phyloP scores from a whole-genome alignment of 1,140 invertebrate species.

The Laodelphax striatellus region DNA sequence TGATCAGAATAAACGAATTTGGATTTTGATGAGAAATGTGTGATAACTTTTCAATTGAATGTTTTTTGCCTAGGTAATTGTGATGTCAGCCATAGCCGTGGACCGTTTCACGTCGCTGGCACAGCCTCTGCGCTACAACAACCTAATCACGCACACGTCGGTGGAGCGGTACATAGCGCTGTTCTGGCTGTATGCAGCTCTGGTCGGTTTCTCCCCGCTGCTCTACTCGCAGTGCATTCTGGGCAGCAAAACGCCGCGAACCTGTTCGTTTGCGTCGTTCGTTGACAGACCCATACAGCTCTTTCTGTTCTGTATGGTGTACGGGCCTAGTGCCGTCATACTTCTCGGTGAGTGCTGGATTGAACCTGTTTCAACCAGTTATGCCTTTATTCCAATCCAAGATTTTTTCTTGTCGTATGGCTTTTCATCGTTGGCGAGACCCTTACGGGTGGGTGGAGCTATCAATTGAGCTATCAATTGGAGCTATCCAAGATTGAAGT shows the following conservation, averaged over 20 bases:
- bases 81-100: slow-evolving; percentile 50
- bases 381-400: too few relatives aligned
- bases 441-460: too few relatives aligned
- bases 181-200: slow-evolving; percentile 47
- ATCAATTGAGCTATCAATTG: too few relatives aligned
- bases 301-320: slow-evolving; percentile 41
- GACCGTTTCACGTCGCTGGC: slow-evolving; percentile 51
- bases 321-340: slow-evolving; percentile 38
- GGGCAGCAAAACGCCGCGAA: slow-evolving; percentile 10
- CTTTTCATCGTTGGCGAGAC: too few relatives aligned
- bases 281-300: slow-evolving; percentile 30
- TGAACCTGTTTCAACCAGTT: not conserved
- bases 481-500: too few relatives aligned
- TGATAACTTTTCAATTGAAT: too few relatives aligned
- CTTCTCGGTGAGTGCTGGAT: slow-evolving; percentile 4
- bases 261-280: slow-evolving; percentile 36
- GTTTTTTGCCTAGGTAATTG: slow-evolving; percentile 32
- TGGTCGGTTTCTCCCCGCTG: slow-evolving; percentile 42
- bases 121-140: slow-evolving; percentile 46
- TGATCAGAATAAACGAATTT: too few relatives aligned
- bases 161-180: slow-evolving; percentile 43
- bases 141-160: slow-evolving; percentile 47
- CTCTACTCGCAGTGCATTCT: slow-evolving; percentile 33
- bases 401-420: too few relatives aligned
- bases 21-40: too few relatives aligned